A percentile compares a stretch with the other conserved stretches of the same genome.
Conservation (phyloP, 2,797 vertebrate species). For the Tolypeutes matacus region DNA sequence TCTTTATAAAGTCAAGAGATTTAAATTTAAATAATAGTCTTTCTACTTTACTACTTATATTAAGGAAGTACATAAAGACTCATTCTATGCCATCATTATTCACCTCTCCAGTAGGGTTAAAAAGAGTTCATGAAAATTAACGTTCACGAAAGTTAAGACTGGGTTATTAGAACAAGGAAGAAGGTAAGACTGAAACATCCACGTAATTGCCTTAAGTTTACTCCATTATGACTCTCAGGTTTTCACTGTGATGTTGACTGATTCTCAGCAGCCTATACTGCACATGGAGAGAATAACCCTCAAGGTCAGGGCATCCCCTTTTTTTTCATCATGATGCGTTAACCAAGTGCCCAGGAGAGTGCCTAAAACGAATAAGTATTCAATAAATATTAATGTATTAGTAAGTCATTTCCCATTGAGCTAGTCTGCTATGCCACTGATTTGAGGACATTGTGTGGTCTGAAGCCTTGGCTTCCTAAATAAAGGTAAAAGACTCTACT, state of each 20-base stretch:
- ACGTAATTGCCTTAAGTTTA: not conserved
- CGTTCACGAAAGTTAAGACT: not conserved
- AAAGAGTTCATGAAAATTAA: constrained; percentile 60
- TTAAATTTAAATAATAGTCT: not conserved
- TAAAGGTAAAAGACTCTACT: not conserved
- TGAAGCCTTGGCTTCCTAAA: not conserved
- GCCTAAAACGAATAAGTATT: not conserved
- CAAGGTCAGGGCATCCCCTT: not conserved
- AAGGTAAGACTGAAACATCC: not conserved
- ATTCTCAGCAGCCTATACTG: not conserved
- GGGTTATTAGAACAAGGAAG: constrained; percentile 16
- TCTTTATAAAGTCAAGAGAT: not conserved
- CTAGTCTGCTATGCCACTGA: not conserved
- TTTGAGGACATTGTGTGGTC: not conserved
- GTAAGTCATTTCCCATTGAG: not conserved
- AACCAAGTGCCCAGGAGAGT: not conserved
- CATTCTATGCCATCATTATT: not conserved
- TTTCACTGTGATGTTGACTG: not conserved
- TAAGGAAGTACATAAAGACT: constrained; percentile 37
- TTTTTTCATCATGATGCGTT: not conserved
- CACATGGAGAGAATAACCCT: not conserved
- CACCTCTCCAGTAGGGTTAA: not conserved
- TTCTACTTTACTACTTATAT: constrained; percentile 56
- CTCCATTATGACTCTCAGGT: not conserved
- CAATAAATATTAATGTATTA: not conserved